Conservation (phyloP, 1,140 invertebrate species). For the Bombyx mori region DNA sequence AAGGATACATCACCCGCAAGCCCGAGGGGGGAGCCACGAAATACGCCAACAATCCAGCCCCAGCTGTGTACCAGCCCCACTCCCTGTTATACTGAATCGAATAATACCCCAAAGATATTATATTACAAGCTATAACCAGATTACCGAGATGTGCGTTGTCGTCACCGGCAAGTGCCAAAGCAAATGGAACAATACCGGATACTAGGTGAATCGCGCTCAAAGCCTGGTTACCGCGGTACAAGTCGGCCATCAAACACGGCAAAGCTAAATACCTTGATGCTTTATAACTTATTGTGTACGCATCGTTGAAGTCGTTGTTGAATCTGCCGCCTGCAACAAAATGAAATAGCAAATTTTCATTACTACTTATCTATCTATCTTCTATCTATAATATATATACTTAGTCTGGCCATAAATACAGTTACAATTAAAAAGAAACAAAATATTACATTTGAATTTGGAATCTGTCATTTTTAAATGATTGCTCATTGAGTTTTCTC, state of each 20-base stretch:
- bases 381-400: too few relatives aligned
- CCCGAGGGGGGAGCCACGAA: conserved; percentile 27
- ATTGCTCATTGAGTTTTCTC: too few relatives aligned
- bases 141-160: conserved; percentile 42
- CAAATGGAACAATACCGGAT: conserved; percentile 47
- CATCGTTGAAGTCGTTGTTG: conserved; percentile 38
- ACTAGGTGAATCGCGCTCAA: conserved; percentile 35
- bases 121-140: conserved; percentile 40
- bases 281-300: conserved; percentile 39
- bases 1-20: conserved; percentile 34
- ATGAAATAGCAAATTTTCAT: not conserved
- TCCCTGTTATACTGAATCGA: conserved; percentile 27
- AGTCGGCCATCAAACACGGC: conserved; percentile 52
- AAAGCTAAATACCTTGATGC: conserved; percentile 43
- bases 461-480: too few relatives aligned
- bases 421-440: too few relatives aligned
- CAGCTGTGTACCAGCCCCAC: conserved; percentile 54
- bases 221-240: conserved; percentile 29
- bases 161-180: conserved; percentile 32
- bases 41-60: conserved; percentile 39
- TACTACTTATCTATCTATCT: too few relatives aligned
- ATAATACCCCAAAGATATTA: conserved; percentile 39
- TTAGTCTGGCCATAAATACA: too few relatives aligned
- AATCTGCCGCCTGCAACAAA: conserved; percentile 33
- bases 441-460: too few relatives aligned